phyloP scores from a whole-genome alignment of 2,113 vertebrate genomes.

The Zosterops lateralis region DNA sequence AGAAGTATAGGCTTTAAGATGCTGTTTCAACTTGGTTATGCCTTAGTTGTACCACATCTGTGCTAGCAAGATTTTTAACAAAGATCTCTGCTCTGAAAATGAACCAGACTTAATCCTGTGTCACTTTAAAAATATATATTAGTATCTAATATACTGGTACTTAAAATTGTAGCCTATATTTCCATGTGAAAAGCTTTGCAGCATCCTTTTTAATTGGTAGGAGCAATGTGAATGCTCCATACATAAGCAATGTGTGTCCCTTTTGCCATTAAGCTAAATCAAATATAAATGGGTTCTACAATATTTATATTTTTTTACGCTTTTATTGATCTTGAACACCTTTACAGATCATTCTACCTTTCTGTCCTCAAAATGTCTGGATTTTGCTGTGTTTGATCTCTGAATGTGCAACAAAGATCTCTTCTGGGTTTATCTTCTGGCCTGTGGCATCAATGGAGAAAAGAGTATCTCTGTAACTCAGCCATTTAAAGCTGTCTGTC shows the following conservation, averaged over 20 bases:
- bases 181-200: neutral
- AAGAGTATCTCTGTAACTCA: neutral
- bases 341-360: neutral
- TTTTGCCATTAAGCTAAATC: neutral
- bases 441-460: neutral
- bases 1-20: neutral
- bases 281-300: neutral
- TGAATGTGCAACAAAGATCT: neutral
- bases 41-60: neutral
- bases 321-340: neutral
- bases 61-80: neutral
- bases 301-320: neutral
- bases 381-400: neutral
- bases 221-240: accelerated
- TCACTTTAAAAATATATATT: neutral
- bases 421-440: neutral
- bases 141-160: neutral
- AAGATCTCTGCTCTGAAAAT: neutral
- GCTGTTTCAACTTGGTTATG: neutral
- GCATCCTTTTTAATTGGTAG: neutral
- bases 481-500: neutral
- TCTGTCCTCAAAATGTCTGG: neutral
- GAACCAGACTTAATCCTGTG: neutral
- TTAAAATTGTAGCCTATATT: neutral
- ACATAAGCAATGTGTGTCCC: neutral